Base-by-base conservation (phyloP, 2,797 vertebrate species). In the Siniperca scherzeri region DNA sequence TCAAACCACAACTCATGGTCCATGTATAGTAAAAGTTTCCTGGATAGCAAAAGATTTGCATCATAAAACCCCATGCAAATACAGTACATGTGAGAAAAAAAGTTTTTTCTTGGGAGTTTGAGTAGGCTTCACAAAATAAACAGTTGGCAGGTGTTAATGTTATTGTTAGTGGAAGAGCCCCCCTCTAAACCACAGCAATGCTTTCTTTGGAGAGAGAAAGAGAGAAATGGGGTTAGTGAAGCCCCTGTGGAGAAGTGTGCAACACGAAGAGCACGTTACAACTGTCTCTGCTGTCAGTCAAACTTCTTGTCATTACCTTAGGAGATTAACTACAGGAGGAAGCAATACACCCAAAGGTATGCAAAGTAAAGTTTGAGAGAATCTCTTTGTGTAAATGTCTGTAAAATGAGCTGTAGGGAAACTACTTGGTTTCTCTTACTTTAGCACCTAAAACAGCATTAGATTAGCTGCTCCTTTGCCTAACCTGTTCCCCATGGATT, bases 121-220 rank as follows among this genome's bases (percentile, higher is more conserved):
- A 82, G 56, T 52, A 22, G 71, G 83, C 75, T 87, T 80, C 78
- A 88, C 38, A 91, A 87, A 79, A 90, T 70, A 78, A 92, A 91
- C 86, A 91, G 90, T 83, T 94, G 89, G 82, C 94, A 95, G 91
- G 91, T 94, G 93, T 94, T 91, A 82, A 83, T 78, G 85, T 85
- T 89, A 91, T 86, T 90, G 91, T 91, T 82, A 82, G 85, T 84
- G 81, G 84, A 95, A 89, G 82, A 91, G 84, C 76, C 86, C 75
- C 30, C 71, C 77, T 87, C 70, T 68, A 89, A 94, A 94, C 93
- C 95, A 94, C 93, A 94, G 81, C 81, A 64, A 89, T 85, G 83
- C 82, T 91, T 90, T 87, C 80, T 93, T 89, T 92, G 83, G 78
- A 86, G 82, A 84, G 76, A 90, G 77, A 87, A 69, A 42, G 53